phyloP scores from a whole-genome alignment of 2,888 invertebrate genomes.

The Sycophila texana region DNA sequence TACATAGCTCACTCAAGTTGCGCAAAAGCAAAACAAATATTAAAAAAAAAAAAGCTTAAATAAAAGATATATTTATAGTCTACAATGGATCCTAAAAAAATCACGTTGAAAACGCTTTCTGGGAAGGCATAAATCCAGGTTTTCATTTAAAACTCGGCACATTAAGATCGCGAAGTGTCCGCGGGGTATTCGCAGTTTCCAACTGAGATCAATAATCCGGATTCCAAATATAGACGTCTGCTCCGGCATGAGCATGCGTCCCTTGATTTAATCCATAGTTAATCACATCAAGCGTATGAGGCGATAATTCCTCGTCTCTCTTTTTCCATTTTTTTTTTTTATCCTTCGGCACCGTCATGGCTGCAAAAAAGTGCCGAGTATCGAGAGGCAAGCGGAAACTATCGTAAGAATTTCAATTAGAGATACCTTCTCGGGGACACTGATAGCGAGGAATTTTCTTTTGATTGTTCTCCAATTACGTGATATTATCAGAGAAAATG shows the following conservation, averaged over 20 bases:
- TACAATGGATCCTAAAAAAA: not conserved
- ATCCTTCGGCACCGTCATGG: not conserved
- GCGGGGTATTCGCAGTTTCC: not conserved
- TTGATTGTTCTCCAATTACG: slow-evolving; percentile 22
- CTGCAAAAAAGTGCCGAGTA: not conserved
- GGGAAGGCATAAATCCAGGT: not conserved
- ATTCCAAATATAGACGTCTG: slow-evolving; percentile 23
- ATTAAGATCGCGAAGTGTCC: not conserved
- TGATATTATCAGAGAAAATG: slow-evolving; percentile 9
- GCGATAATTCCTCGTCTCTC: not conserved
- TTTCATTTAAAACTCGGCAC: not conserved
- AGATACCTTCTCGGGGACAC: not conserved
- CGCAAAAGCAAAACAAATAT: not conserved
- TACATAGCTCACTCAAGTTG: too few species aligned
- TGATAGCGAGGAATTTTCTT: slow-evolving; percentile 4
- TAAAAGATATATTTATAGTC: not conserved
- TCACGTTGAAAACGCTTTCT: not conserved
- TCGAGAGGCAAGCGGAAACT: not conserved
- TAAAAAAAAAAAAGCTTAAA: not conserved
- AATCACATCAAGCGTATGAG: slow-evolving; percentile 14
- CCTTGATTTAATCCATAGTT: slow-evolving; percentile 21
- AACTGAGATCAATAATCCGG: slow-evolving; percentile 32
- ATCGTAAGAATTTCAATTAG: slow-evolving; percentile 42
- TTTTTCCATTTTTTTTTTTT: not conserved
- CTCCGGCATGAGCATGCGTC: slow-evolving; percentile 5